Conservation (phyloP, 2,797 vertebrate species). For the Eidolon dupreanum region DNA sequence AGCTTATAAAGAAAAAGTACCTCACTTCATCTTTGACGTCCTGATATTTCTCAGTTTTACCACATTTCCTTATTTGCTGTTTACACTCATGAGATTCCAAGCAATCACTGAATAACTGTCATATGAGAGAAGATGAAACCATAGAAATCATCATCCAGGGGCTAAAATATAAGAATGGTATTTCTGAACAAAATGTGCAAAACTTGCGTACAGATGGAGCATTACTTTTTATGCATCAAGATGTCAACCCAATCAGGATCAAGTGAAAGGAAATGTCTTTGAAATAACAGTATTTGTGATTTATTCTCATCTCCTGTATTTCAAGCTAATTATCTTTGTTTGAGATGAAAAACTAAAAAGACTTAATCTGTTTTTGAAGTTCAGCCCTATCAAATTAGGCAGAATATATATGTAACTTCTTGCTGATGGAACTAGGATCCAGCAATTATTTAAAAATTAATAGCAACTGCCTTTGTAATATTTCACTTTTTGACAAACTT, state of each 20-base stretch:
- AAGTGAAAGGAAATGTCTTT: conserved; percentile 71
- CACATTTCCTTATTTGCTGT: conserved; percentile 12
- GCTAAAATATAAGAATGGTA: conserved; percentile 39
- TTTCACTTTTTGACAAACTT: conserved; percentile 73
- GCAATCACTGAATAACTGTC: not conserved
- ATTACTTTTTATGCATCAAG: conserved; percentile 67
- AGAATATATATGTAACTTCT: conserved; percentile 29
- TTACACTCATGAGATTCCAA: not conserved
- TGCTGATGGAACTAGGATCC: conserved; percentile 33
- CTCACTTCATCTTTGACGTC: not conserved
- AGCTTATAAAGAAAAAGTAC: not conserved
- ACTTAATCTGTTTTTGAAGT: conserved; percentile 77
- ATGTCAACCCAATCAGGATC: conserved; percentile 51
- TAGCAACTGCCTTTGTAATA: conserved; percentile 12
- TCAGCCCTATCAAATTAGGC: conserved; percentile 77
- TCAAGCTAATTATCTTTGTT: conserved; percentile 82
- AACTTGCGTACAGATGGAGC: conserved; percentile 62
- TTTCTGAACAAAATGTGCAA: conserved; percentile 43
- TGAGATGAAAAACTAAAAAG: conserved; percentile 67
- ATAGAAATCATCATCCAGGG: conserved; percentile 21
- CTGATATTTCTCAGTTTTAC: conserved; percentile 4
- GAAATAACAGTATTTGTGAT: conserved; percentile 68
- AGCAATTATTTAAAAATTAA: conserved; percentile 71
- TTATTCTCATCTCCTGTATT: conserved; percentile 73
- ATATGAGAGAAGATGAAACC: not conserved